Percentiles rank a stretch among this genome's conserved stretches.
phyloP scores from a whole-genome alignment of 2,888 invertebrate genomes.

The Drosophila parthenogenetica region DNA sequence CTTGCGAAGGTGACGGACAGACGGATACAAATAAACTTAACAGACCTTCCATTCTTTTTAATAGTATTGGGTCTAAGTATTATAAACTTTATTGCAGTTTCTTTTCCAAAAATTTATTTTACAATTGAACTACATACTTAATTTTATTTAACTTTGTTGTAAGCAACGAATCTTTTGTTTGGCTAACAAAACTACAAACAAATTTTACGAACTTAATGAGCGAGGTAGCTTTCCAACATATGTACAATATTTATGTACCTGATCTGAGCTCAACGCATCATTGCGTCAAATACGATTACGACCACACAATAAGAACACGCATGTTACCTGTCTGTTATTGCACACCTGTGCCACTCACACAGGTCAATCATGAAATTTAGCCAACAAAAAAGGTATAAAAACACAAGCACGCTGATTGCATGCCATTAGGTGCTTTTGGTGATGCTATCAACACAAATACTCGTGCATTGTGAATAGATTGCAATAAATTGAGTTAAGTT shows the following conservation, averaged over 20 bases:
- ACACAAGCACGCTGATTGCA: constrained; percentile 68
- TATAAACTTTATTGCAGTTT: no score
- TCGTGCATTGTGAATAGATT: constrained; percentile 29
- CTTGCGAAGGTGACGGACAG: no score
- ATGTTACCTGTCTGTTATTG: constrained; percentile 39
- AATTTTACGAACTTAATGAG: constrained; percentile 24
- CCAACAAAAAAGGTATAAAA: neutral
- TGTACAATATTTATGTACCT: no score
- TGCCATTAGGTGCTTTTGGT: constrained; percentile 59
- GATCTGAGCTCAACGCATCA: constrained; percentile 24
- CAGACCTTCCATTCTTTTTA: no score
- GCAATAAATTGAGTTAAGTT: constrained; percentile 47
- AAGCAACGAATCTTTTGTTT: neutral
- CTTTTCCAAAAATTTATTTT: no score
- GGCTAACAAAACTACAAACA: constrained; percentile 6
- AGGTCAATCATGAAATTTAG: constrained; percentile 34
- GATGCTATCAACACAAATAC: constrained; percentile 7
- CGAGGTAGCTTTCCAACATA: neutral
- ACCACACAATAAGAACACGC: constrained; percentile 32
- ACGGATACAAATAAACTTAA: no score
- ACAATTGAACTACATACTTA: no score
- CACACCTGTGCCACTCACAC: constrained; percentile 56
- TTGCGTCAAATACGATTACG: constrained; percentile 41
- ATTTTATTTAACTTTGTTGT: neutral
- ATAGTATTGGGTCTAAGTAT: no score